Evolutionary conservation across 1,140 invertebrate genomes (phyloP).

Genomic region (Heterodera carotae): DNA sequence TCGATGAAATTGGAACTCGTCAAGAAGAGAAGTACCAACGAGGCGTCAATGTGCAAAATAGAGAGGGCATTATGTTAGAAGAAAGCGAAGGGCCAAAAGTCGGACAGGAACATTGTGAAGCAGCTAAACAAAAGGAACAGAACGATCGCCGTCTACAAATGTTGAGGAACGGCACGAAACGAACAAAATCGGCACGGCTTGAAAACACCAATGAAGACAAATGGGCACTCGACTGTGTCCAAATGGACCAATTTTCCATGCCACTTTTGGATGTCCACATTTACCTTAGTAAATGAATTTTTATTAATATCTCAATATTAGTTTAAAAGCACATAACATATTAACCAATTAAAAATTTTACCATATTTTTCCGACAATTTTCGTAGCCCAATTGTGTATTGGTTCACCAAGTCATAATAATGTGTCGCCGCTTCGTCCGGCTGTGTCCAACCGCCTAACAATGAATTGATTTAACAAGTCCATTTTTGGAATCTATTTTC

Average conservation of each 20-base stretch:
- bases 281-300: conserved; percentile 32
- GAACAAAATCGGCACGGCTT: too few relatives aligned
- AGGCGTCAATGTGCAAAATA: too few relatives aligned
- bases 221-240: conserved; percentile 72
- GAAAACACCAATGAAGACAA: conserved; percentile 71
- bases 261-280: conserved; percentile 70
- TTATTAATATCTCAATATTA: neutral
- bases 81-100: too few relatives aligned
- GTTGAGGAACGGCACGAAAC: too few relatives aligned
- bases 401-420: conserved; percentile 90
- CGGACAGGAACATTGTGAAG: too few relatives aligned
- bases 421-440: conserved; percentile 69
- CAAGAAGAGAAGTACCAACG: too few relatives aligned
- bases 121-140: too few relatives aligned
- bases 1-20: too few relatives aligned
- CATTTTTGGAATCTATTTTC: conserved; percentile 38
- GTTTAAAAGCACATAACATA: neutral
- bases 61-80: too few relatives aligned
- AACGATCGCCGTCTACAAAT: too few relatives aligned
- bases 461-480: neutral
- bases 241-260: conserved; percentile 75
- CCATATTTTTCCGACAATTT: conserved; percentile 72
- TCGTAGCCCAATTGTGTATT: conserved; percentile 74
- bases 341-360: conserved; percentile 22
- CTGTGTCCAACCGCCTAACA: conserved; percentile 44